Base-by-base conservation (phyloP, 2,888 invertebrate species). In the Pristionchus maxplancki region DNA sequence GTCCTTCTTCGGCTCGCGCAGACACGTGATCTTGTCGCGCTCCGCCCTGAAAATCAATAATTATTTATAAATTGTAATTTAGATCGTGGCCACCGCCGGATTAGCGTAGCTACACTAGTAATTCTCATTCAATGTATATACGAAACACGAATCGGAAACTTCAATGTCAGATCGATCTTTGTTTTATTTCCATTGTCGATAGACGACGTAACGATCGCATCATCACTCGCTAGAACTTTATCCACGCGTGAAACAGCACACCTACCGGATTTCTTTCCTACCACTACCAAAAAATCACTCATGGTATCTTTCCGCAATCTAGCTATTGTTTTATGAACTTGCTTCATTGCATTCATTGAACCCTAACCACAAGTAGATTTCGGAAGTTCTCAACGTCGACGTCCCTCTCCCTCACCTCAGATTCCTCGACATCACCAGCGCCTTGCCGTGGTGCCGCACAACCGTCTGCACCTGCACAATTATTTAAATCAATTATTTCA, bases 21-120 rank as follows among this genome's bases (percentile, higher is more conserved):
- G 50, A n/a, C 88, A 78, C n/a, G 62, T 83, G 34, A 88, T 83
- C 64, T 88, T 40, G 37, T 82, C 88, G 34, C 88, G 88, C 24
- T 64, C 83, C 11, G 53, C 11, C 37, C 88, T 81, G 50, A 17
- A 85, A 85, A 24, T 28, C 1, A 28, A 34, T 20, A 81, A 74
- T n/a, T 78, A 44, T 44, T 44, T 31, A 13, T 67, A n/a, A n/a
- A 11, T 15, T 17, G 17, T 13, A 34, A 28, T 9, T 15, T 9
- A 24, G 28, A n/a, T 24, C n/a, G 8, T 62, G 58, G 11, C 31
- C 15, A 67, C 4, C 13, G 67, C 5, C 31, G 20, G 15, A 58
- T 64, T 6, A 31, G 11, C 31, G 2, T 20, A 31, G 17, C 34
- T 34, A 8, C 13, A 31, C 31, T 2, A 34, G 31, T 67, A 31